A percentile compares a stretch with the other conserved stretches of the same genome.
These are phyloP conservation scores for Bostrychus sinensis DNA, from an alignment of 2,113 vertebrate species.

Conservation along the genomic window DNA sequence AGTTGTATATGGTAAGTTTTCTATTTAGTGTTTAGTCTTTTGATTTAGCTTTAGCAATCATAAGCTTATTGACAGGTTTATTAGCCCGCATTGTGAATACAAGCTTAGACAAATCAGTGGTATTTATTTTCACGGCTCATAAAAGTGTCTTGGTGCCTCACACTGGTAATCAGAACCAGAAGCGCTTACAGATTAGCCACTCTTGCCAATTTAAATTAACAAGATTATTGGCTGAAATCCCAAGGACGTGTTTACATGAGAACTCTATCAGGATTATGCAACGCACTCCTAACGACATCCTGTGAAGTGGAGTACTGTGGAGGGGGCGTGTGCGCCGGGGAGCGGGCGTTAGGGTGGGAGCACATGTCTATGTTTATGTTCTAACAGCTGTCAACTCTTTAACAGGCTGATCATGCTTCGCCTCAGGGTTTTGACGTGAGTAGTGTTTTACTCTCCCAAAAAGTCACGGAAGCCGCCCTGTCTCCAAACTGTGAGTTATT, in stretches of 20 bases:
- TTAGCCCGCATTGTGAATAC: slow-evolving; percentile 4
- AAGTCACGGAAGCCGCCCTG: slow-evolving; percentile 36
- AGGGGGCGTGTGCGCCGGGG: slow-evolving; percentile 30
- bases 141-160: slow-evolving; percentile 1
- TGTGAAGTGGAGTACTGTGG: slow-evolving; percentile 32
- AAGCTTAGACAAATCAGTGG: slow-evolving; percentile 7
- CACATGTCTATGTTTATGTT: slow-evolving; percentile 56
- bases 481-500: slow-evolving; percentile 33
- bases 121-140: slow-evolving; percentile 11
- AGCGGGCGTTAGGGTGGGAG: slow-evolving; percentile 24
- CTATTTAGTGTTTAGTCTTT: not conserved
- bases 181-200: slow-evolving; percentile 38
- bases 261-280: slow-evolving; percentile 51
- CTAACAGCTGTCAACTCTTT: slow-evolving; percentile 51
- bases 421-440: slow-evolving; percentile 34
- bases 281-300: slow-evolving; percentile 37
- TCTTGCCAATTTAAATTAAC: slow-evolving; percentile 52
- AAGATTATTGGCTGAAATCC: slow-evolving; percentile 39
- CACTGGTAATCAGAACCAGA: slow-evolving; percentile 17
- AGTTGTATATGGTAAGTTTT: slow-evolving; percentile 15
- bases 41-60: slow-evolving; percentile 17
- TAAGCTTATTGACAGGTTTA: slow-evolving; percentile 13
- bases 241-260: slow-evolving; percentile 37
- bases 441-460: slow-evolving; percentile 24
- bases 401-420: slow-evolving; percentile 23